Evolutionary conservation across 1,140 invertebrate species (phyloP).

Genomic region (Macrotrachela quadricornifera): DNA sequence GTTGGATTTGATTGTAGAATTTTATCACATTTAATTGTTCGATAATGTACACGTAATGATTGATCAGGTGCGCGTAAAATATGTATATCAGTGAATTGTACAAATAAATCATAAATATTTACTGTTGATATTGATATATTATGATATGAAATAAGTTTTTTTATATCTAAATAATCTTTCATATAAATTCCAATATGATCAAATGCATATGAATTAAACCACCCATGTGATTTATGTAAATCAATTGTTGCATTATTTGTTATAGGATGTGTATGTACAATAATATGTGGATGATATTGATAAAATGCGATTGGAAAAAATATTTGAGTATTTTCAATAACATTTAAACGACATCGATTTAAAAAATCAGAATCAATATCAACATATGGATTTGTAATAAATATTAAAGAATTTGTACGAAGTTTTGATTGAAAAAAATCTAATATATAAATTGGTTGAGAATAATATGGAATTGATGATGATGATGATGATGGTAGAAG

Average conservation of each 20-base stretch:
- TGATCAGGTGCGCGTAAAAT: conserved; percentile 48
- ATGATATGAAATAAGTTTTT: too few relatives aligned
- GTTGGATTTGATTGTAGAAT: conserved; percentile 13
- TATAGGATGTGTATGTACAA: conserved; percentile 24
- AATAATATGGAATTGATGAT: too few relatives aligned
- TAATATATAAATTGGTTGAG: too few relatives aligned
- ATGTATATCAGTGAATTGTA: conserved; percentile 39
- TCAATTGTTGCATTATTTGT: conserved; percentile 37
- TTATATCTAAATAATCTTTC: conserved; percentile 44
- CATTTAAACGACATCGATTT: conserved; percentile 36
- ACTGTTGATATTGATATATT: conserved; percentile 21
- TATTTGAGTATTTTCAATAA: conserved; percentile 31
- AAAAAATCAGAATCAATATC: conserved; percentile 54
- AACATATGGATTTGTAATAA: conserved; percentile 26
- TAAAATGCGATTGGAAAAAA: conserved; percentile 28
- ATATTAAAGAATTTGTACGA: conserved; percentile 16
- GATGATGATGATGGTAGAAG: too few relatives aligned
- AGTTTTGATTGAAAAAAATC: conserved; percentile 21
- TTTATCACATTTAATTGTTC: conserved; percentile 16
- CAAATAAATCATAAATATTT: conserved; percentile 42
- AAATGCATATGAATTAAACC: conserved; percentile 49
- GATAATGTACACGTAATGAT: conserved; percentile 23
- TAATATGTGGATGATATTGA: conserved; percentile 25
- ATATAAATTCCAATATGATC: conserved; percentile 57
- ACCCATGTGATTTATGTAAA: conserved; percentile 51